phyloP scores from a whole-genome alignment of 2,888 invertebrate genomes.

The Drosophila kambysellisi region DNA sequence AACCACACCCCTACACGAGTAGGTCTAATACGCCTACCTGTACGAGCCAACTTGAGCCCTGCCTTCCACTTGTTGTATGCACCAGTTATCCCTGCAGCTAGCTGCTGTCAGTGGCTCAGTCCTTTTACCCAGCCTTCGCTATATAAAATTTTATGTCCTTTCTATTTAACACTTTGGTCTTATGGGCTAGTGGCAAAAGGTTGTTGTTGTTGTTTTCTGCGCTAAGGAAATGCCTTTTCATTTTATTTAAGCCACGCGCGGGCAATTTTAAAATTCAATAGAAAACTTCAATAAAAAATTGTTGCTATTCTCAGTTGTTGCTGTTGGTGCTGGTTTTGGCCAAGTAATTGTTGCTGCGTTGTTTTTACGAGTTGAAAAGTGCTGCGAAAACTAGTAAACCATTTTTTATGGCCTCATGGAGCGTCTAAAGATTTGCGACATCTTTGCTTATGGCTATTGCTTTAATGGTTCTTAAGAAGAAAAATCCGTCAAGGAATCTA shows the following conservation, averaged over 20 bases:
- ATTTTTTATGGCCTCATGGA: constrained; percentile 54
- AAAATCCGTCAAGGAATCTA: background rate
- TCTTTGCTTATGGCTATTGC: constrained; percentile 20
- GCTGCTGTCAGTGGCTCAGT: constrained; percentile 7
- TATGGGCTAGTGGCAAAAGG: constrained; percentile 7
- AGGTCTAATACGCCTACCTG: constrained; percentile 35
- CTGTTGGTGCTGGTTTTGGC: constrained; percentile 14
- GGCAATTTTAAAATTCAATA: constrained; percentile 70
- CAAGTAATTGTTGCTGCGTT: constrained; percentile 25
- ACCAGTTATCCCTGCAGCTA: constrained; percentile 38
- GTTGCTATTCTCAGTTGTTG: constrained; percentile 40
- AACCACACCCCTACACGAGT: background rate
- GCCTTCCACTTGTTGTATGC: constrained; percentile 28
- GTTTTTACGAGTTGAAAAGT: constrained; percentile 59
- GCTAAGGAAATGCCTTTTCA: constrained; percentile 48
- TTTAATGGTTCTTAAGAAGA: constrained; percentile 16
- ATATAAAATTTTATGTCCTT: constrained; percentile 73
- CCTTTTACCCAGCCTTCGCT: constrained; percentile 18
- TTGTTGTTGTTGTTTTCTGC: background rate
- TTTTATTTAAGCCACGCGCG: constrained; percentile 49
- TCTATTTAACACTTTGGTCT: constrained; percentile 68
- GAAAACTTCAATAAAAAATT: constrained; percentile 65
- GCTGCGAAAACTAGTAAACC: constrained; percentile 59
- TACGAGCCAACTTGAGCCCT: constrained; percentile 18
- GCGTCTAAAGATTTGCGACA: constrained; percentile 21